Evolutionary conservation across 1,140 invertebrate species (phyloP).

Genomic region (Tetragonula clypearis): DNA sequence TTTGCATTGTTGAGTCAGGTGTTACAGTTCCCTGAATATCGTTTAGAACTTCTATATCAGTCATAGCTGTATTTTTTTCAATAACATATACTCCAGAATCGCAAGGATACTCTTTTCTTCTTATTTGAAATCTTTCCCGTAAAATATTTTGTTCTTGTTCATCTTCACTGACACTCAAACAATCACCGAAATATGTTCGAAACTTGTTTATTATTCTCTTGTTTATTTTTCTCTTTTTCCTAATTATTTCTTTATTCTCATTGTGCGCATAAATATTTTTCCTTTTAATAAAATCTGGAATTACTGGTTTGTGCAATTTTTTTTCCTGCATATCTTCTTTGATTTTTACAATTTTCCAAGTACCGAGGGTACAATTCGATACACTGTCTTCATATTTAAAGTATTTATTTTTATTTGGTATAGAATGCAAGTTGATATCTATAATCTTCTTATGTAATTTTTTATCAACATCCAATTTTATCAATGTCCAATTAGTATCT

Average conservation of each 20-base stretch:
- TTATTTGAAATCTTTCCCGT: neutral
- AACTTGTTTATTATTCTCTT: constrained; percentile 14
- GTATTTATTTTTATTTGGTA: neutral
- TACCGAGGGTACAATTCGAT: neutral
- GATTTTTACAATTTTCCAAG: neutral
- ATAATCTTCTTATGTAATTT: neutral
- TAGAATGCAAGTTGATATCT: neutral
- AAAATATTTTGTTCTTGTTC: constrained; percentile 44
- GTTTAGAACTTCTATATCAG: neutral
- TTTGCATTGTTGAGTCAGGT: constrained; percentile 12
- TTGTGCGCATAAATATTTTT: neutral
- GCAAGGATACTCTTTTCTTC: constrained; percentile 7
- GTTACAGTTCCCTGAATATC: neutral
- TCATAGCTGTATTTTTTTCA: neutral
- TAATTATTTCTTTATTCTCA: neutral
- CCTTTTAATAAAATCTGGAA: neutral
- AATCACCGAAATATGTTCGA: constrained; percentile 1
- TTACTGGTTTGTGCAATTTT: neutral
- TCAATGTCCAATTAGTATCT: neutral
- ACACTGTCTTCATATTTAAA: too few relatives aligned
- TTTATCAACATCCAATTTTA: neutral
- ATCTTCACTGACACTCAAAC: constrained; percentile 24
- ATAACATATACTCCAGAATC: constrained; percentile 3
- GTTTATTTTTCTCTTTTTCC: neutral
- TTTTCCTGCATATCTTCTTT: neutral